These are phyloP conservation scores for Drosophila pseudotalamancana DNA, from an alignment of 2,888 invertebrate genomes.

Conservation along the genomic window DNA sequence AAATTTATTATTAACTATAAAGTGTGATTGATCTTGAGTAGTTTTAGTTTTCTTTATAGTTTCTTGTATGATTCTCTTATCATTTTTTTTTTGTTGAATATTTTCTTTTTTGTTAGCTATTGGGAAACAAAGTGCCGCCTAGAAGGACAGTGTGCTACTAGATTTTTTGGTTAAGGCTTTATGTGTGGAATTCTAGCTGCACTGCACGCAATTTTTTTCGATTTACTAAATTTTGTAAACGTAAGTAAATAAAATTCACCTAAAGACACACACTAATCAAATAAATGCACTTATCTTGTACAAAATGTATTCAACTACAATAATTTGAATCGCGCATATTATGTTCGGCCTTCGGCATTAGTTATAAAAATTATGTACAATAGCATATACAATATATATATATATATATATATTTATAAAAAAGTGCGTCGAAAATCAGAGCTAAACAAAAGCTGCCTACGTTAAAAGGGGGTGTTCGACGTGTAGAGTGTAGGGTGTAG, in stretches of 20 bases:
- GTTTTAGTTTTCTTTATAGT: constrained; percentile 18
- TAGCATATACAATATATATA: constrained; percentile 29
- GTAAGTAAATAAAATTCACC: constrained; percentile 59
- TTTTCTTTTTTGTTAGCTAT: constrained; percentile 28
- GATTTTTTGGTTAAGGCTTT: constrained; percentile 51
- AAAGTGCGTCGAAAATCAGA: constrained; percentile 73
- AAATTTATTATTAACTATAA: constrained; percentile 44
- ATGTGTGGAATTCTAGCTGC: constrained; percentile 48
- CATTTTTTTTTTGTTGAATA: not conserved
- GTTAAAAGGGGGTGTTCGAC: constrained; percentile 22
- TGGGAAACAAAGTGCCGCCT: constrained; percentile 40
- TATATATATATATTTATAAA: constrained; percentile 18
- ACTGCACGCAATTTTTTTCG: constrained; percentile 32
- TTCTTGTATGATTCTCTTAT: not conserved
- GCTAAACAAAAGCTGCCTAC: constrained; percentile 72
- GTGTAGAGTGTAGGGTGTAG: not conserved
- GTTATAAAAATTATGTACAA: constrained; percentile 56
- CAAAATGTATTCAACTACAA: constrained; percentile 55
- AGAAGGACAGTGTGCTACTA: constrained; percentile 23
- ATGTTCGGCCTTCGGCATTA: constrained; percentile 29
- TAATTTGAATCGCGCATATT: constrained; percentile 27
- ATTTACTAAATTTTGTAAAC: constrained; percentile 34
- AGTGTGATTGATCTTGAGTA: constrained; percentile 49
- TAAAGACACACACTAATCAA: constrained; percentile 58
- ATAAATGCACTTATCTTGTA: constrained; percentile 63